Percentiles rank a stretch among this genome's conserved stretches.
Conservation (phyloP, 2,888 invertebrate genomes). For the Lasioglossum oenotherae region DNA sequence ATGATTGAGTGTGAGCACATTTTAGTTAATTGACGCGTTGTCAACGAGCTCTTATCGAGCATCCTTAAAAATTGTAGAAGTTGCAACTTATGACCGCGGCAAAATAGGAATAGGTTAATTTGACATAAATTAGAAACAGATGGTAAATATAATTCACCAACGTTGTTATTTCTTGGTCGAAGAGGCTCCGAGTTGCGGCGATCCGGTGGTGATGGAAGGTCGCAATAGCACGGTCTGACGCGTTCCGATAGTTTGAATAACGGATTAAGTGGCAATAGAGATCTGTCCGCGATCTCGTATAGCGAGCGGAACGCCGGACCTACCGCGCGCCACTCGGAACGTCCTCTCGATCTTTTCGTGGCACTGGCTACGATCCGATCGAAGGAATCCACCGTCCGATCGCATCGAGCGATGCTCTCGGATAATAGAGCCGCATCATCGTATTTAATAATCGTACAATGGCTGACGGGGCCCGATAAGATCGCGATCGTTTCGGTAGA, state of each 20-base stretch:
- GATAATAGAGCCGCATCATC: constrained; percentile 83
- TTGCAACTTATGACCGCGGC: too few relatives aligned
- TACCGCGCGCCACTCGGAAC: constrained; percentile 61
- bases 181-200: too few relatives aligned
- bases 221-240: constrained; percentile 15
- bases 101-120: not conserved
- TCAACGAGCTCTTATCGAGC: too few relatives aligned
- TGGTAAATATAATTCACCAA: not conserved
- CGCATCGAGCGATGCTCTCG: constrained; percentile 69
- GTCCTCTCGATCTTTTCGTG: constrained; percentile 64
- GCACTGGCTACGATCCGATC: constrained; percentile 42
- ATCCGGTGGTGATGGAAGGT: not conserved
- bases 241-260: constrained; percentile 33
- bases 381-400: constrained; percentile 56
- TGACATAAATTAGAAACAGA: too few relatives aligned
- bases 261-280: constrained; percentile 41
- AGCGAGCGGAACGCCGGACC: constrained; percentile 55
- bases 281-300: constrained; percentile 50
- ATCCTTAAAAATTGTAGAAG: too few relatives aligned
- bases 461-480: constrained; percentile 74
- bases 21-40: too few relatives aligned
- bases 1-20: too few relatives aligned
- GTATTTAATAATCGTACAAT: constrained; percentile 84
- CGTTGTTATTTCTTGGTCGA: not conserved
- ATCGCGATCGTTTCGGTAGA: constrained; percentile 73